A percentile compares a stretch with the other conserved stretches of the same genome.
phyloP scores from a whole-genome alignment of 2,113 vertebrate genomes.

The Sebastes fasciatus region DNA sequence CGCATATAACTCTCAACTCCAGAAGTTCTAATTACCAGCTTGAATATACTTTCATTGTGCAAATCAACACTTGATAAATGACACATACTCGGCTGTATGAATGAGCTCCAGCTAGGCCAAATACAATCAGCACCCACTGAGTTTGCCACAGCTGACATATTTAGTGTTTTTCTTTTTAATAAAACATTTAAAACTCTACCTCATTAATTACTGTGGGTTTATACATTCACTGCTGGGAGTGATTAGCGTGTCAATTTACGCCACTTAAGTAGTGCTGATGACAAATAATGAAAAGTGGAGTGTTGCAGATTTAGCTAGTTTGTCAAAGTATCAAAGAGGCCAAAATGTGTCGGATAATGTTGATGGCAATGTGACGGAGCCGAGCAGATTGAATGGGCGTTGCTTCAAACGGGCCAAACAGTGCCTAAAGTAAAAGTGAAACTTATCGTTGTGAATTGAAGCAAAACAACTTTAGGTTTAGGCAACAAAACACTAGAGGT shows the following conservation, averaged over 20 bases:
- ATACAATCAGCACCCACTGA: slow-evolving; percentile 33
- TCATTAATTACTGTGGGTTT: slow-evolving; percentile 31
- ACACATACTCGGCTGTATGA: slow-evolving; percentile 30
- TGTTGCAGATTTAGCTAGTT: neutral
- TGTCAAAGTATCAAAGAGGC: neutral
- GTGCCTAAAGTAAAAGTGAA: too few relatives aligned
- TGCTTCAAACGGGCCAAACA: too few relatives aligned
- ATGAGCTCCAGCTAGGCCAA: slow-evolving; percentile 36
- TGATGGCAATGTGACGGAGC: neutral
- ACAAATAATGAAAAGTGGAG: slow-evolving; percentile 28
- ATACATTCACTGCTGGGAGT: slow-evolving; percentile 10
- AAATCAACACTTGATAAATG: slow-evolving; percentile 41
- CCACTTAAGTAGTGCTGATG: slow-evolving; percentile 17
- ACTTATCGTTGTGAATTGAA: too few relatives aligned
- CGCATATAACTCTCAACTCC: neutral
- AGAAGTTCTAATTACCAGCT: slow-evolving; percentile 44
- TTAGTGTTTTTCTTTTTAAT: slow-evolving; percentile 4
- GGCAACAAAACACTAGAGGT: too few relatives aligned
- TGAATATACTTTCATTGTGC: slow-evolving; percentile 27
- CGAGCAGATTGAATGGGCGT: too few relatives aligned
- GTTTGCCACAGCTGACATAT: slow-evolving; percentile 27
- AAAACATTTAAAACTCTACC: slow-evolving; percentile 5
- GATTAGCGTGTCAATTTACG: slow-evolving; percentile 26
- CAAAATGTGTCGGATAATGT: neutral
- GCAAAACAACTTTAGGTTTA: too few relatives aligned